Evolutionary conservation across 2,888 invertebrate species (phyloP).

Genomic region (Spialia ferax): DNA sequence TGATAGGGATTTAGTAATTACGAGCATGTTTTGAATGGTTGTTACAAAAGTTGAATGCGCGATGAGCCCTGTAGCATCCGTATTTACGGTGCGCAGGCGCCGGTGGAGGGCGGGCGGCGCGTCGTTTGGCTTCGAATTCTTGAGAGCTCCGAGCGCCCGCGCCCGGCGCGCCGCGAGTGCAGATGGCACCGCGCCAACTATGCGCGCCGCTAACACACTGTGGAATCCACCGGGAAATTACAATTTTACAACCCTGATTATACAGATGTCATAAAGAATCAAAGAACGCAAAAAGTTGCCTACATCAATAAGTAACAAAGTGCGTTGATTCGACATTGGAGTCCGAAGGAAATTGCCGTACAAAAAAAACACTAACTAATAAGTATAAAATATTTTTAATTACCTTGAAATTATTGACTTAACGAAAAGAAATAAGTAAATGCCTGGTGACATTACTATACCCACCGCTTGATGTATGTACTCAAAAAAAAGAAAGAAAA

Average conservation of each 20-base stretch:
- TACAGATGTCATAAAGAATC: constrained; percentile 55
- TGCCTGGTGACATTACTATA: too few relatives aligned
- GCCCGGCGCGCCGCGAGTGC: constrained; percentile 57
- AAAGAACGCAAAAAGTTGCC: constrained; percentile 50
- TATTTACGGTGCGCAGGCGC: constrained; percentile 40
- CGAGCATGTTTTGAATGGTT: constrained; percentile 12
- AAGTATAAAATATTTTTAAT: too few relatives aligned
- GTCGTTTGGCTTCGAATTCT: constrained; percentile 50
- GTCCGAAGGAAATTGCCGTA: constrained; percentile 48
- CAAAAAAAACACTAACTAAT: too few relatives aligned
- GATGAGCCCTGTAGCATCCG: constrained; percentile 34
- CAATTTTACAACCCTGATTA: constrained; percentile 59
- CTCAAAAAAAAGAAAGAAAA: too few relatives aligned
- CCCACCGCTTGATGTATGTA: too few relatives aligned
- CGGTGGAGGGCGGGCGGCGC: constrained; percentile 41
- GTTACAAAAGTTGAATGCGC: constrained; percentile 31
- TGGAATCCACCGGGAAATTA: constrained; percentile 65
- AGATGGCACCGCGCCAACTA: constrained; percentile 64
- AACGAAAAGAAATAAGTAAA: too few relatives aligned
- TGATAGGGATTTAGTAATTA: constrained; percentile 15
- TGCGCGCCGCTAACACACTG: constrained; percentile 64
- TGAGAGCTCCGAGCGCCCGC: constrained; percentile 63
- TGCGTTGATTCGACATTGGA: constrained; percentile 52
- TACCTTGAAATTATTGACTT: too few relatives aligned
- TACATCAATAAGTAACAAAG: constrained; percentile 51